Conservation (phyloP, 2,888 invertebrate genomes). For the Papilio elwesi region DNA sequence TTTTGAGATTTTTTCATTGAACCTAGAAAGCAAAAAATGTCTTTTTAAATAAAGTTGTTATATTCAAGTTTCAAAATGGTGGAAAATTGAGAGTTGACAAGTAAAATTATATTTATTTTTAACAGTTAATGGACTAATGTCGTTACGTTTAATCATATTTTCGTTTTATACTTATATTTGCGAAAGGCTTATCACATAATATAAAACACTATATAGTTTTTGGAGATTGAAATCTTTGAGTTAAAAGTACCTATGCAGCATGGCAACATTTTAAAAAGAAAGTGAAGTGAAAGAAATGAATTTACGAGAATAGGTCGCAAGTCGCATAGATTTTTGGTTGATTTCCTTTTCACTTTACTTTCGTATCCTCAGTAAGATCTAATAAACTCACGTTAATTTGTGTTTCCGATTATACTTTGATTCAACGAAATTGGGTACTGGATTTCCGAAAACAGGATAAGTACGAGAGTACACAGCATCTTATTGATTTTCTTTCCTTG, state of each 20-base stretch:
- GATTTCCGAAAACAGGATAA: conserved; percentile 74
- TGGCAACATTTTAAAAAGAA: conserved; percentile 82
- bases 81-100: neutral
- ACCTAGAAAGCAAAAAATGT: no score
- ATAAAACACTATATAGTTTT: neutral
- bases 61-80: neutral
- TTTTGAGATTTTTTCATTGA: no score
- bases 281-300: conserved; percentile 84
- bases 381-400: conserved; percentile 80
- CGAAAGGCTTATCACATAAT: no score
- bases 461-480: conserved; percentile 82
- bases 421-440: conserved; percentile 71
- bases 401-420: conserved; percentile 77
- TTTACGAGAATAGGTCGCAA: conserved; percentile 84
- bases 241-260: conserved; percentile 38
- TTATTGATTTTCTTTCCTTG: conserved; percentile 85
- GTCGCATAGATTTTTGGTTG: conserved; percentile 84
- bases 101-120: neutral
- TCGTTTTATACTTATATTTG: neutral
- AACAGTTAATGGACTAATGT: neutral
- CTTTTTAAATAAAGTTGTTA: no score
- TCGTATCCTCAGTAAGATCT: conserved; percentile 79
- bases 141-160: neutral
- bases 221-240: neutral
- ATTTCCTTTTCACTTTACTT: conserved; percentile 84